Conservation (phyloP, 1,140 invertebrate species). For the Drosophila persimilis region DNA sequence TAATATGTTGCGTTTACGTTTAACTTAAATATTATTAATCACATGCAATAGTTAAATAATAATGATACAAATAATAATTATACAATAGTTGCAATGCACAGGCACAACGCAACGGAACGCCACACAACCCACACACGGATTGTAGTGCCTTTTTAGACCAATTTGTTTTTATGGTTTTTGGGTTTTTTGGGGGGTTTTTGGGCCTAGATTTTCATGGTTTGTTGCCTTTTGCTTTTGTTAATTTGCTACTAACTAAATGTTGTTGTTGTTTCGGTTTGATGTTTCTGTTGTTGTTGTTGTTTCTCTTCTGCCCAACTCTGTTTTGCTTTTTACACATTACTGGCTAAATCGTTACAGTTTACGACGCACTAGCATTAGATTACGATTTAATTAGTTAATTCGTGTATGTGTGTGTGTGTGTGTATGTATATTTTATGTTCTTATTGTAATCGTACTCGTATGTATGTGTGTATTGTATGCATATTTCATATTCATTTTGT, state of each 20-base stretch:
- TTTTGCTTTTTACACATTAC: constrained; percentile 73
- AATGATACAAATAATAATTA: constrained; percentile 76
- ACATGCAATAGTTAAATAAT: constrained; percentile 82
- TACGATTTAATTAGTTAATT: constrained; percentile 57
- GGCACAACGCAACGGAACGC: constrained; percentile 12
- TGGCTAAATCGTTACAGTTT: constrained; percentile 73
- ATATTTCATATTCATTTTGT: constrained; percentile 53
- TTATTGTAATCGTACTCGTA: constrained; percentile 33
- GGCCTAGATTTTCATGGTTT: no score
- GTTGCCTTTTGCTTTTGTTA: constrained; percentile 52
- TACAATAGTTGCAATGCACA: constrained; percentile 57
- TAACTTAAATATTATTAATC: constrained; percentile 82
- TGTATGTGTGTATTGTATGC: constrained; percentile 50
- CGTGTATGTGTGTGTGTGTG: constrained; percentile 23
- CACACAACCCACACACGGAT: neutral
- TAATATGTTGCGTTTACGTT: constrained; percentile 77
- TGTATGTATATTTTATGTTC: constrained; percentile 16
- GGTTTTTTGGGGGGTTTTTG: constrained; percentile 13
- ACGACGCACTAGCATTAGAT: constrained; percentile 69
- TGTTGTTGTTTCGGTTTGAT: constrained; percentile 32
- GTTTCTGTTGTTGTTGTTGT: constrained; percentile 13
- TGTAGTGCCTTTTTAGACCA: constrained; percentile 29
- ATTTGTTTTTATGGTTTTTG: constrained; percentile 44
- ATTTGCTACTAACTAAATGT: constrained; percentile 79
- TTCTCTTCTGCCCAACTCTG: constrained; percentile 22